phyloP scores from a whole-genome alignment of 2,888 invertebrate species.

The Xylota segnis region DNA sequence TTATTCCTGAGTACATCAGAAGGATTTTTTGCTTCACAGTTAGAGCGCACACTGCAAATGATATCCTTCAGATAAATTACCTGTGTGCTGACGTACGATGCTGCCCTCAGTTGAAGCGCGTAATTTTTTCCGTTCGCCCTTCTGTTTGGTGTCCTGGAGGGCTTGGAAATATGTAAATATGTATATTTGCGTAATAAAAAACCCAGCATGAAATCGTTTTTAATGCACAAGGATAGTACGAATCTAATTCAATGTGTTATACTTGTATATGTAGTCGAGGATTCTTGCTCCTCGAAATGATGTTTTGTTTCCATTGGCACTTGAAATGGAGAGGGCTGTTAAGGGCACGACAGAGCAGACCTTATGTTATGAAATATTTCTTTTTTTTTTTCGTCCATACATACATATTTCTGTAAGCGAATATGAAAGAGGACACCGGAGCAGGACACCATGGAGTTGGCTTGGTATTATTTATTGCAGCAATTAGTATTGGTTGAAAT shows the following conservation, averaged over 20 bases:
- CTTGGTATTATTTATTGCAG: constrained; percentile 60
- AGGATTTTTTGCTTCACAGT: neutral
- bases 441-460: constrained; percentile 22
- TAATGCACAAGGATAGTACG: constrained; percentile 38
- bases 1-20: neutral
- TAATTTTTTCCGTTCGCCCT: constrained; percentile 41
- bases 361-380: constrained; percentile 59
- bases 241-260: constrained; percentile 41
- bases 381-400: constrained; percentile 7
- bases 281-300: constrained; percentile 20
- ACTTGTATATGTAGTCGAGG: constrained; percentile 4
- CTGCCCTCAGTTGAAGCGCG: constrained; percentile 33
- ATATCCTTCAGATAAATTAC: constrained; percentile 50
- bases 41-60: neutral
- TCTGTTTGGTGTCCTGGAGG: constrained; percentile 40
- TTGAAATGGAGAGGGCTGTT: constrained; percentile 13
- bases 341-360: constrained; percentile 15
- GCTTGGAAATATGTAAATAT: constrained; percentile 71
- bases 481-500: constrained; percentile 65
- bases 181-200: constrained; percentile 75
- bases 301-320: constrained; percentile 39
- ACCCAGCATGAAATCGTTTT: constrained; percentile 73
- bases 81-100: constrained; percentile 26
- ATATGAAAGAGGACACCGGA: constrained; percentile 19
- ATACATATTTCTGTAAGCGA: constrained; percentile 7